phyloP scores from a whole-genome alignment of 1,140 invertebrate genomes.

The Drosophila lacteicornis region DNA sequence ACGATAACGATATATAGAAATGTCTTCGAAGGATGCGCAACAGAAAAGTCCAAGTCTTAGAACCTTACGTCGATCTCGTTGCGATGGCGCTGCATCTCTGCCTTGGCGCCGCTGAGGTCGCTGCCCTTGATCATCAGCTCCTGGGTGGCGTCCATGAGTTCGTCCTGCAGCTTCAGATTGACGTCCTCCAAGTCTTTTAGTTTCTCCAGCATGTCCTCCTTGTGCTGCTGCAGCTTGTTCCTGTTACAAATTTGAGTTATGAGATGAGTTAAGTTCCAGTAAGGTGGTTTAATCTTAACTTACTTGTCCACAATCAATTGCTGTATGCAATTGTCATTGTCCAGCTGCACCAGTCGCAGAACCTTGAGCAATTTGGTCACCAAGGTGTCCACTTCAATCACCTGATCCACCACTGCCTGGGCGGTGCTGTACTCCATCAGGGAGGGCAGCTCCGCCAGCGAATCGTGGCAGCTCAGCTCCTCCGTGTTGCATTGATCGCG shows the following conservation, averaged over 20 bases:
- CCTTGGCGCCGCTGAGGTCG: constrained; percentile 85
- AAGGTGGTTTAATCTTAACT: constrained; percentile 22
- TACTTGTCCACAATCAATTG: constrained; percentile 86
- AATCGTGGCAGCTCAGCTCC: constrained; percentile 81
- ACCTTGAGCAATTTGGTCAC: constrained; percentile 91
- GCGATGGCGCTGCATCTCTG: constrained; percentile 86
- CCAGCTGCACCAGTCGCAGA: constrained; percentile 89
- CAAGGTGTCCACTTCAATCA: constrained; percentile 90
- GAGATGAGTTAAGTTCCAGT: too few species aligned
- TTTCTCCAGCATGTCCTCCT: constrained; percentile 85
- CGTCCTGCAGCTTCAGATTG: constrained; percentile 86
- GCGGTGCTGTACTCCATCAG: constrained; percentile 84
- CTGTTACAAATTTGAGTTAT: constrained; percentile 26
- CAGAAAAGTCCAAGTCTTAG: constrained; percentile 59
- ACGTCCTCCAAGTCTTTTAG: constrained; percentile 86
- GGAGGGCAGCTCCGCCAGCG: constrained; percentile 84
- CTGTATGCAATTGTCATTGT: constrained; percentile 88
- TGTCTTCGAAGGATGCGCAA: constrained; percentile 77
- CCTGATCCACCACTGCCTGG: constrained; percentile 89
- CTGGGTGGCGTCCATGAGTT: constrained; percentile 86
- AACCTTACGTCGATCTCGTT: constrained; percentile 85
- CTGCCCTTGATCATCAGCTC: constrained; percentile 85
- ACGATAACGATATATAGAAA: constrained; percentile 76
- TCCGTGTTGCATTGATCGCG: constrained; percentile 81
- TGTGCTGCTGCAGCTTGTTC: constrained; percentile 84